Base-by-base conservation (phyloP, 2,888 invertebrate genomes). In the Acronicta aceris region DNA sequence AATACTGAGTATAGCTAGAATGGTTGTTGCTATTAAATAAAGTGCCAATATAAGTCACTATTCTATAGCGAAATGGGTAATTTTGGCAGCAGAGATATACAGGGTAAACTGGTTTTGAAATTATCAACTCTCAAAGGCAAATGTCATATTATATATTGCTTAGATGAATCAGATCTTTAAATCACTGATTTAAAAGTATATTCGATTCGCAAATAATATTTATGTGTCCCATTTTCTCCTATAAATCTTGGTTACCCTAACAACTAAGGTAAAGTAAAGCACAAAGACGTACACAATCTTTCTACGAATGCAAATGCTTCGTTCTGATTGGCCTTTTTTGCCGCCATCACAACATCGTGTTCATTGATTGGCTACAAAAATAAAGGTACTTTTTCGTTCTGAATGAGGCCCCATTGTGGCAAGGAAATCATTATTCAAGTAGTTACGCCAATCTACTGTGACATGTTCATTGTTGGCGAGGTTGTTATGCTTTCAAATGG, bases 391-490 rank as follows among this genome's bases (percentile, higher is more conserved):
- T 78, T 79, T 78, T 80, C 51, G 25, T 65, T 60, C 59, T 62
- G 69, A 74, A 79, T 72, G 68, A 71, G 69, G 67, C 74, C 69
- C 82, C 73, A 86, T 89, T 86, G 85, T 90, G 82, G 81, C 74
- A 69, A 86, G 87, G 88, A 91, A 90, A 89, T 90, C 90, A 90
- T 92, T 92, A 92, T 85, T 93, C 91, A 91, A 88, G 83, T 84
- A 75, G 87, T 88, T 86, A 86, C 83, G 84, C 85, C 89, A 89
- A 90, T 90, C 88, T 77, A 74, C 74, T 75, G 79, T 83, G 91
- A 91, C 90, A 85, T 89, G 84, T 89, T 89, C 89, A 90, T 92
- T 90, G 90, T 91, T 84, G 74, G 30, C 36, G 43, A 38, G 43
- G 49, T 65, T 59, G 61, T 65, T 69, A 61, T 55, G 47, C 36